These are phyloP conservation scores for Atopsyche davidsoni DNA, from an alignment of 1,140 invertebrate genomes.

Conservation along the genomic window DNA sequence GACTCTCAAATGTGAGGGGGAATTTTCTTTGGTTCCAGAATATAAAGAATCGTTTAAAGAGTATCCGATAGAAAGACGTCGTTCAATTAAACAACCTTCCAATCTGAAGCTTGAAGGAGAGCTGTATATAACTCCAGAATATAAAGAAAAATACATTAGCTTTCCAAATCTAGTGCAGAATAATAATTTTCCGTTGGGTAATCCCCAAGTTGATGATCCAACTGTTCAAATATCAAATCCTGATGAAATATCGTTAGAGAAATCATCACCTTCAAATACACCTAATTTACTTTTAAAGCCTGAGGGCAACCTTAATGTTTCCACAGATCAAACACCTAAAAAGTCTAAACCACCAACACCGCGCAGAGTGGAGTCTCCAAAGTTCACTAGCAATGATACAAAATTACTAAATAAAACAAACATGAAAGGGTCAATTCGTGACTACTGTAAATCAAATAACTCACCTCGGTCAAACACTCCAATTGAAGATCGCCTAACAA, in stretches of 20 bases:
- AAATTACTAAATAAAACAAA: slow-evolving; percentile 12
- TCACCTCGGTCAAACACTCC: slow-evolving; percentile 10
- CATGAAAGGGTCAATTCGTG: neutral
- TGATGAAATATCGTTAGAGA: no score
- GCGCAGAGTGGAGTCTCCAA: slow-evolving; percentile 12
- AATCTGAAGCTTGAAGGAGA: slow-evolving; percentile 39
- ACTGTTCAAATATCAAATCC: no score
- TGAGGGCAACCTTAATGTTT: slow-evolving; percentile 28
- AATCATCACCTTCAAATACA: slow-evolving; percentile 2
- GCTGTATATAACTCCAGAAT: slow-evolving; percentile 40
- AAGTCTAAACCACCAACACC: slow-evolving; percentile 18
- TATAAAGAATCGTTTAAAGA: slow-evolving; percentile 41
- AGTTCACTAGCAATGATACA: slow-evolving; percentile 3
- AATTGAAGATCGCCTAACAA: slow-evolving; percentile 10
- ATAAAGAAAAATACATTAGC: slow-evolving; percentile 32
- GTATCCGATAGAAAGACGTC: slow-evolving; percentile 29
- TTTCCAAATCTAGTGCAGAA: no score
- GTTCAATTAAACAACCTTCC: slow-evolving; percentile 35
- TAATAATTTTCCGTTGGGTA: no score
- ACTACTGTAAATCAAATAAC: slow-evolving; percentile 1
- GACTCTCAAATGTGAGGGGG: slow-evolving; percentile 42
- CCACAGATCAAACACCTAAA: slow-evolving; percentile 25
- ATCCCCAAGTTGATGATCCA: no score
- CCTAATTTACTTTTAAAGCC: slow-evolving; percentile 20
- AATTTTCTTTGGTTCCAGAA: slow-evolving; percentile 39